A percentile compares a stretch with the other conserved stretches of the same genome.
Evolutionary conservation across 2,797 vertebrate species (phyloP).

Genomic region (Centropyge bicolor): DNA sequence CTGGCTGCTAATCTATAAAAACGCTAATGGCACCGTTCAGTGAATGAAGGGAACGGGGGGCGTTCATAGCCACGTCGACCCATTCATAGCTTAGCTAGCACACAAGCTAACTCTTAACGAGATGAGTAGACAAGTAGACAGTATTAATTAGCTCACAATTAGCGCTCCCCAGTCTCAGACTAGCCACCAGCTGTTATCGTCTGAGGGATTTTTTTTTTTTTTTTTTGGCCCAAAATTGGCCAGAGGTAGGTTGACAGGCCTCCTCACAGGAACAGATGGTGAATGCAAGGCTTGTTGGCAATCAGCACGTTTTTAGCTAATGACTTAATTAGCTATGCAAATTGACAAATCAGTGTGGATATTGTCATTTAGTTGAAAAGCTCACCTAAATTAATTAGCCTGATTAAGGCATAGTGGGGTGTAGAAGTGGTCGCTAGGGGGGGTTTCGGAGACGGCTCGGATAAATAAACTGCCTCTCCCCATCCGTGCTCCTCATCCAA

Average conservation of each 20-base stretch:
- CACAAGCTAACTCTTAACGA: slow-evolving; percentile 84
- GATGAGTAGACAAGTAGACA: slow-evolving; percentile 86
- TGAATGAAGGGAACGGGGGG: slow-evolving; percentile 50
- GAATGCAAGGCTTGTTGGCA: slow-evolving; percentile 97
- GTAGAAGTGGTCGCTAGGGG: slow-evolving; percentile 87
- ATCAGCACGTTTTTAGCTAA: slow-evolving; percentile 92
- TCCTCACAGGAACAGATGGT: slow-evolving; percentile 96
- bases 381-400: slow-evolving; percentile 99
- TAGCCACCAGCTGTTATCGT: slow-evolving; percentile 92
- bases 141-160: slow-evolving; percentile 92
- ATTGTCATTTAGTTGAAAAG: slow-evolving; percentile 98
- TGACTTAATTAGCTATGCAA: slow-evolving; percentile 99
- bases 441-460: slow-evolving; percentile 78
- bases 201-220: slow-evolving; percentile 76
- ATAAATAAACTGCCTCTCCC: slow-evolving; percentile 73
- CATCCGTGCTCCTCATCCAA: slow-evolving; percentile 46
- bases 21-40: slow-evolving; percentile 52
- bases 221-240: slow-evolving; percentile 84
- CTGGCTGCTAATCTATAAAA: slow-evolving; percentile 50
- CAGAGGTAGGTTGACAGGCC: slow-evolving; percentile 92
- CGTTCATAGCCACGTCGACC: slow-evolving; percentile 15
- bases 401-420: slow-evolving; percentile 96
- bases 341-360: slow-evolving; percentile 99
- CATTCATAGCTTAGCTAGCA: slow-evolving; percentile 60
- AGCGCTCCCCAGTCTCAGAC: slow-evolving; percentile 85